These are phyloP conservation scores for Eunapius fragilis DNA, from an alignment of 37 sponge, comb jelly and placozoan species.

Conservation along the genomic window DNA sequence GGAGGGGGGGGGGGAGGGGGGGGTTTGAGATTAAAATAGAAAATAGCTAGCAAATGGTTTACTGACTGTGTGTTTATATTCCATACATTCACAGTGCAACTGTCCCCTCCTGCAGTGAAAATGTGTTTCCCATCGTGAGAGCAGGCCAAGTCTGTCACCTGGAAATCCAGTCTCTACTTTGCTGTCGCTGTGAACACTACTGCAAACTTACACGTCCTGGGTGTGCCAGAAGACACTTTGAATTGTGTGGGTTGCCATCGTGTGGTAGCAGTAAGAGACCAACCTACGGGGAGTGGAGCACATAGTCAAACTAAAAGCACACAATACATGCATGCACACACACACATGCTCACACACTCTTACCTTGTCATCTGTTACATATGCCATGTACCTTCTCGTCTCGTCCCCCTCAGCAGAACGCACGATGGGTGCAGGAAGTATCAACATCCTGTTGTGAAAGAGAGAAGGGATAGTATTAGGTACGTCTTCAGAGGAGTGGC, in stretches of 20 bases:
- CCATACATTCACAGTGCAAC: conserved; percentile 89
- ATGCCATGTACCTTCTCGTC: conserved; percentile 76
- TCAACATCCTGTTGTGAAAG: conserved; percentile 28
- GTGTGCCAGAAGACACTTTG: conserved; percentile 84
- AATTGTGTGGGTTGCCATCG: conserved; percentile 96
- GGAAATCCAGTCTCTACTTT: background rate
- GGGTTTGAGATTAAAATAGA: background rate
- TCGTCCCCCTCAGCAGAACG: conserved; percentile 42
- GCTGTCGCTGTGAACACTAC: background rate
- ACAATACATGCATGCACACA: background rate
- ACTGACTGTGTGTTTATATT: conserved; percentile 83
- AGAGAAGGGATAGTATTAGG: background rate
- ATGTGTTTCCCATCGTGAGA: conserved; percentile 84
- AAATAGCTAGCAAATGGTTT: background rate
- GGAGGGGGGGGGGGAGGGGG: no score
- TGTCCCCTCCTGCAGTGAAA: conserved; percentile 89
- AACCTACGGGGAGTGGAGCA: no score
- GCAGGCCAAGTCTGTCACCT: conserved; percentile 75
- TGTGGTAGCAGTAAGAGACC: conserved; percentile 90
- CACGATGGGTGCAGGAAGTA: conserved; percentile 56
- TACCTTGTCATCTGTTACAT: conserved; percentile 86
- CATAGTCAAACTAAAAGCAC: background rate
- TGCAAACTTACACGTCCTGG: conserved; percentile 67
- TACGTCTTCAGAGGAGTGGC: background rate
- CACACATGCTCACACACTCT: background rate